Evolutionary conservation across 2,113 vertebrate species (phyloP), one percentile per base, ranked within the genome.

Genomic region (Etheostoma spectabile): DNA sequence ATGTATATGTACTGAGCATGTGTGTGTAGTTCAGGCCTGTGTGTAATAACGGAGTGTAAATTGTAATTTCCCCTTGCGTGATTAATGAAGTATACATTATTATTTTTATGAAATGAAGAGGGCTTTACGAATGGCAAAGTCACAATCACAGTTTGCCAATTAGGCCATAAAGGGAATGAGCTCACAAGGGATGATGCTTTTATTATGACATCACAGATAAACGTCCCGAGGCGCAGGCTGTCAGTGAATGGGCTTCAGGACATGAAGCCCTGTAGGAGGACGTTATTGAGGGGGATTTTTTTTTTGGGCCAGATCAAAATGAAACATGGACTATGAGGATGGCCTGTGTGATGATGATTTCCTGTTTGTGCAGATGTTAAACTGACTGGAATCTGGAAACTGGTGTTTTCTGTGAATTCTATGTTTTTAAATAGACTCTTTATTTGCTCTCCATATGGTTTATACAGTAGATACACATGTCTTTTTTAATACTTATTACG

Each of bases 201-300:
- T 57, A 0, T 56, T 30, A 62, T 84, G 85, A 86, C 86, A 80
- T 84, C 75, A 84, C 27, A 45, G 72, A 76, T 56, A 1, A 51
- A 59, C 33, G 73, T 4, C 61, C 49, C 1, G 18, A 27, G 52
- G 69, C 48, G 4, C 0, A 6, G 66, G 21, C 22, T 35, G 67
- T 64, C 84, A 27, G 46, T 42, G 42, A 8, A 48, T 46, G 72
- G 61, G 49, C 52, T 24, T 38, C 55, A 4, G 53, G 45, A 48
- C 27, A 27, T 45, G 14, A 3, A 30, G 30, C 71, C 16, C 56
- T 70, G 30, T 19, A 19, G 18, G 11, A 18, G 60, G 8, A 8
- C 21, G 33, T 18, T 2, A 16, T 4, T 46, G 22, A 64, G 11
- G 30, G 3, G 57, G 33, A 33, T 53, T 35, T 21, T 33, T 45